phyloP scores from a whole-genome alignment of 2,113 vertebrate species.

The Macaca mulatta region DNA sequence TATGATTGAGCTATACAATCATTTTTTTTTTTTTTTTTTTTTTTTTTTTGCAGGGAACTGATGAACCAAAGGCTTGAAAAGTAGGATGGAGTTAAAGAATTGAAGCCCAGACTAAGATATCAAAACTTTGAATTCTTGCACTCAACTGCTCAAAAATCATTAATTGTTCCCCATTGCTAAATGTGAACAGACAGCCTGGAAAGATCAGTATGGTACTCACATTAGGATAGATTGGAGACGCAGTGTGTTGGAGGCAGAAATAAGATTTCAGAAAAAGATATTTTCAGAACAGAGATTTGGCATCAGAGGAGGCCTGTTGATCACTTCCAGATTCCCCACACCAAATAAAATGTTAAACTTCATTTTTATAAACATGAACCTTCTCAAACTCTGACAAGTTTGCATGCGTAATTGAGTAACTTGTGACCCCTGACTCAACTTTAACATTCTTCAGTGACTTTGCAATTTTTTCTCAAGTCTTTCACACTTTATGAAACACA shows the following conservation, averaged over 20 bases:
- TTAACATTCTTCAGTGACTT: conserved; percentile 69
- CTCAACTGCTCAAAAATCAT: neutral
- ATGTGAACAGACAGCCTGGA: neutral
- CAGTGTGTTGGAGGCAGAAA: neutral
- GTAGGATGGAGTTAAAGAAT: neutral
- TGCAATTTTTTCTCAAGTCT: conserved; percentile 59
- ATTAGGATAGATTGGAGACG: neutral
- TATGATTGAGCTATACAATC: neutral
- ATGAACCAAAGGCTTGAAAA: neutral
- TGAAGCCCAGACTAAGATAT: neutral
- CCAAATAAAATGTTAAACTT: conserved; percentile 3
- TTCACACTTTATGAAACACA: conserved; percentile 69
- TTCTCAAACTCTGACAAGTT: conserved; percentile 1
- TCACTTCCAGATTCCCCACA: conserved; percentile 8
- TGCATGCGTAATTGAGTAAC: conserved; percentile 46
- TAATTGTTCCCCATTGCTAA: neutral
- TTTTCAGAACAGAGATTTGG: conserved; percentile 28
- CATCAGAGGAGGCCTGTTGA: neutral
- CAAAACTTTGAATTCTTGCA: neutral
- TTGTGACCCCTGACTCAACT: conserved; percentile 62
- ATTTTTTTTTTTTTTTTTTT: too few species aligned
- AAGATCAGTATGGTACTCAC: neutral
- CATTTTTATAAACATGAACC: conserved; percentile 36
- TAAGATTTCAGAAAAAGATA: neutral
- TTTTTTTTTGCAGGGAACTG: neutral